phyloP scores from a whole-genome alignment of 1,140 invertebrate genomes.

The Nasonia giraulti region DNA sequence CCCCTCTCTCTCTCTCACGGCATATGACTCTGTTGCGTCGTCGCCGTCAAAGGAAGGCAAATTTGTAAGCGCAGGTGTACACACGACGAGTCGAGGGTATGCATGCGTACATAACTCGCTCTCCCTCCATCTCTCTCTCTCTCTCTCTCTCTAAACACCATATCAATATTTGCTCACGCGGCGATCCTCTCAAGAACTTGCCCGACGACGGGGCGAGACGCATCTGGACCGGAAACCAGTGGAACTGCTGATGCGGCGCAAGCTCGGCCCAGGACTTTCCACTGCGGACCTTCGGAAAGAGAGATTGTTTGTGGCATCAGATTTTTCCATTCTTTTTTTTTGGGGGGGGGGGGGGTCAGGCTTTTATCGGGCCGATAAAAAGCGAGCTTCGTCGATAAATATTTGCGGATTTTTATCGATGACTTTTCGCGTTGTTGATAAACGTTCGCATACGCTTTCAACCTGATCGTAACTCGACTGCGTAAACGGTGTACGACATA shows the following conservation, averaged over 20 bases:
- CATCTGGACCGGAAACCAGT: background rate
- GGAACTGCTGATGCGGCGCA: conserved; percentile 11
- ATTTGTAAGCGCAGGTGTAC: background rate
- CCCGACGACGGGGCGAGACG: background rate
- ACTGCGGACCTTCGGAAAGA: conserved; percentile 35
- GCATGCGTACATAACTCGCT: background rate
- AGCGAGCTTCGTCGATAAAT: too few relatives aligned
- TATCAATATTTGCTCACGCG: conserved; percentile 45
- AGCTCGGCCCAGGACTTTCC: conserved; percentile 28
- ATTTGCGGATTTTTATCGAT: background rate
- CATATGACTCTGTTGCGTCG: background rate
- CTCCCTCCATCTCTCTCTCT: background rate
- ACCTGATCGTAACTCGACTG: too few relatives aligned
- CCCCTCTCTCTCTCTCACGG: background rate
- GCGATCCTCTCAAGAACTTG: conserved; percentile 31
- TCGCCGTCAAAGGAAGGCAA: conserved; percentile 8
- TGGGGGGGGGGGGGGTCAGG: too few relatives aligned
- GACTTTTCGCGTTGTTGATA: too few relatives aligned
- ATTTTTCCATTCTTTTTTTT: background rate
- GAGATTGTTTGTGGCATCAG: background rate
- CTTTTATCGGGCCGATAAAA: background rate
- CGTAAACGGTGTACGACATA: too few relatives aligned
- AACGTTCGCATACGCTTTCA: too few relatives aligned
- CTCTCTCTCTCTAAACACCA: conserved; percentile 23
- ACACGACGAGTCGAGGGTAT: background rate